phyloP scores from a whole-genome alignment of 2,113 vertebrate genomes.

The Sakesphorus luctuosus region DNA sequence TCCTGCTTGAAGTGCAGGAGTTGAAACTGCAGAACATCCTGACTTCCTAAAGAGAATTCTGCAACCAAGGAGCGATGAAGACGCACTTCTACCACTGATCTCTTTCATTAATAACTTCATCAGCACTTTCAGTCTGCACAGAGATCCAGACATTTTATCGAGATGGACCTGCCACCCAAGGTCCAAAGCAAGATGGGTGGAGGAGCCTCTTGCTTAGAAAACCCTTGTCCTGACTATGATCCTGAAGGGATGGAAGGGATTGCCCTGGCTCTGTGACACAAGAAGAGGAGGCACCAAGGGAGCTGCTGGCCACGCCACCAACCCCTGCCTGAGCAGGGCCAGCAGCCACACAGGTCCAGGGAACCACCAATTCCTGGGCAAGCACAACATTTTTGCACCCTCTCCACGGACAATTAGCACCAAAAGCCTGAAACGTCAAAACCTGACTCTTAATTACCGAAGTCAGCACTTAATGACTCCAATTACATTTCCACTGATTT shows the following conservation, averaged over 20 bases:
- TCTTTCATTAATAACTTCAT: neutral
- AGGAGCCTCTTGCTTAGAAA: neutral
- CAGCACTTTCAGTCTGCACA: neutral
- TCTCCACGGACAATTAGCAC: neutral
- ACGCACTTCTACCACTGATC: neutral
- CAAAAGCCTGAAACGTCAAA: conserved; percentile 23
- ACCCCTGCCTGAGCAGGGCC: neutral
- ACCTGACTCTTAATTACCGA: conserved; percentile 12
- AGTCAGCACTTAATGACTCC: conserved; percentile 58
- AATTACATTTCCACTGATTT: conserved; percentile 65
- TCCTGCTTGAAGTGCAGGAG: neutral
- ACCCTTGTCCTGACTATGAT: neutral
- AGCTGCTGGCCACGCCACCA: neutral
- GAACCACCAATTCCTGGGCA: neutral
- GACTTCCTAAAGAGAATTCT: neutral
- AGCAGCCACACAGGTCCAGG: neutral
- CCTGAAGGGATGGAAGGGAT: neutral
- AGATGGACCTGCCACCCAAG: neutral
- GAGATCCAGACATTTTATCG: neutral
- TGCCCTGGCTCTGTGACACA: fast-evolving
- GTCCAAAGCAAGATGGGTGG: neutral
- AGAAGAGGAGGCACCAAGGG: neutral
- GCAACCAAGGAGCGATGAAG: neutral
- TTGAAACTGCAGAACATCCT: neutral
- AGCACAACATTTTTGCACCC: conserved; percentile 5